Percentiles rank a stretch among this genome's conserved stretches.
phyloP scores from a whole-genome alignment of 2,888 invertebrate species.

The Eugnorisma glareosa region DNA sequence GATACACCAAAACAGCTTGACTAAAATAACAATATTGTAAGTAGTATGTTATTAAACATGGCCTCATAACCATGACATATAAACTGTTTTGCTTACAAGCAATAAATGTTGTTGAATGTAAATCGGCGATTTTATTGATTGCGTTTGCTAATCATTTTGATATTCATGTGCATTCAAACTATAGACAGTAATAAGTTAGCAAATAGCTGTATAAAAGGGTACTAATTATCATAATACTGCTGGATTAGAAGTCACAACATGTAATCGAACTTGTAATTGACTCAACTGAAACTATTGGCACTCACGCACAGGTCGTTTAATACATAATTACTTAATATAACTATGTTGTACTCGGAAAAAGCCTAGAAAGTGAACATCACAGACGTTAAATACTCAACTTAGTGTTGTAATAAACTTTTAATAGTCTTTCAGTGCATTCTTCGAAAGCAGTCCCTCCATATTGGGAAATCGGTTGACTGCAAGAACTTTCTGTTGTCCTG shows the following conservation, averaged over 20 bases:
- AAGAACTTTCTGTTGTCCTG: slow-evolving; percentile 81
- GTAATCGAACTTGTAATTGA: slow-evolving; percentile 9
- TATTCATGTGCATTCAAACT: slow-evolving; percentile 3
- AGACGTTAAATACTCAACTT: slow-evolving; percentile 36
- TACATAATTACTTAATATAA: not conserved
- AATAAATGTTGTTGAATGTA: slow-evolving; percentile 27
- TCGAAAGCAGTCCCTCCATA: slow-evolving; percentile 80
- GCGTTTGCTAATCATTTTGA: slow-evolving; percentile 31
- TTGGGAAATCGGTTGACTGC: slow-evolving; percentile 70
- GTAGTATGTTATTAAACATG: slow-evolving; percentile 21
- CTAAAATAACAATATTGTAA: slow-evolving; percentile 15
- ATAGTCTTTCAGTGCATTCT: slow-evolving; percentile 55
- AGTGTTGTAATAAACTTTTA: slow-evolving; percentile 48
- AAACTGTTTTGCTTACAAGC: slow-evolving; percentile 41
- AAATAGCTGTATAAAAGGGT: not conserved
- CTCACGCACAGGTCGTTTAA: slow-evolving; percentile 1
- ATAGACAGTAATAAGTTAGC: not conserved
- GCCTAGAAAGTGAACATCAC: slow-evolving; percentile 39
- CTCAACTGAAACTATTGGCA: not conserved
- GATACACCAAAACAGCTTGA: slow-evolving; percentile 9
- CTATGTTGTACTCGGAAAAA: slow-evolving; percentile 7
- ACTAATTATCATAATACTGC: not conserved
- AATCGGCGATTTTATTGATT: slow-evolving; percentile 21
- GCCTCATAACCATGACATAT: slow-evolving; percentile 42
- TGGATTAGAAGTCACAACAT: not conserved